Conservation (phyloP, 2,797 vertebrate genomes). For the Crocidura indochinensis region DNA sequence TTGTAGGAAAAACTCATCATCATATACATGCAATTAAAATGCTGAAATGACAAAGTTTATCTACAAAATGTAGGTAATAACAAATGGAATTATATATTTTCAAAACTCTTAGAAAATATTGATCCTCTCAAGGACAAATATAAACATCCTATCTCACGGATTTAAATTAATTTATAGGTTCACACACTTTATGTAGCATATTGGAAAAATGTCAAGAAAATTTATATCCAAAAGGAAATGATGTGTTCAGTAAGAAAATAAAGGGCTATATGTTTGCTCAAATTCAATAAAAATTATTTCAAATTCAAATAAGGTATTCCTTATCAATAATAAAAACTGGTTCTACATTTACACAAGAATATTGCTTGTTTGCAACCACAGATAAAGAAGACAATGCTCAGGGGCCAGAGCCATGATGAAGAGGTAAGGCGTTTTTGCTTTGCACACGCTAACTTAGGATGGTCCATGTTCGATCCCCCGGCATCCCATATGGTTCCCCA, state of each 20-base stretch:
- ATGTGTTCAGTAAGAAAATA: conserved; percentile 43
- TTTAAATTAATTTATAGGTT: conserved; percentile 76
- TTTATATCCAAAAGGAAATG: conserved; percentile 45
- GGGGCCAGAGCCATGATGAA: no score
- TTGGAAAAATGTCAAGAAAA: conserved; percentile 35
- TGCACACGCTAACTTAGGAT: no score
- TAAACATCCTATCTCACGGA: conserved; percentile 38
- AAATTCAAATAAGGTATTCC: conserved; percentile 15
- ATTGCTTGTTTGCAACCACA: conserved; percentile 40
- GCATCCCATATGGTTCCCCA: no score
- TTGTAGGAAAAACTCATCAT: not conserved
- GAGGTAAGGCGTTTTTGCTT: no score
- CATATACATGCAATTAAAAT: conserved; percentile 20
- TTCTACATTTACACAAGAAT: conserved; percentile 53
- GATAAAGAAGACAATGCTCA: not conserved
- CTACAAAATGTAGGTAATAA: not conserved
- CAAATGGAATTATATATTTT: conserved; percentile 16
- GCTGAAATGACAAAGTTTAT: conserved; percentile 18
- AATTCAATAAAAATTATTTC: conserved; percentile 48
- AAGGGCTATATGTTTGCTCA: conserved; percentile 39
- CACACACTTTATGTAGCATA: conserved; percentile 46
- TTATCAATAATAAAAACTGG: conserved; percentile 44
- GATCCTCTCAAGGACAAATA: conserved; percentile 32
- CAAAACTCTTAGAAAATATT: conserved; percentile 18
- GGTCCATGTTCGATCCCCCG: no score